Evolutionary conservation across 2,888 invertebrate species (phyloP), one percentile per base, ranked within the genome.

Genomic region (Drosophila maculinotata): DNA sequence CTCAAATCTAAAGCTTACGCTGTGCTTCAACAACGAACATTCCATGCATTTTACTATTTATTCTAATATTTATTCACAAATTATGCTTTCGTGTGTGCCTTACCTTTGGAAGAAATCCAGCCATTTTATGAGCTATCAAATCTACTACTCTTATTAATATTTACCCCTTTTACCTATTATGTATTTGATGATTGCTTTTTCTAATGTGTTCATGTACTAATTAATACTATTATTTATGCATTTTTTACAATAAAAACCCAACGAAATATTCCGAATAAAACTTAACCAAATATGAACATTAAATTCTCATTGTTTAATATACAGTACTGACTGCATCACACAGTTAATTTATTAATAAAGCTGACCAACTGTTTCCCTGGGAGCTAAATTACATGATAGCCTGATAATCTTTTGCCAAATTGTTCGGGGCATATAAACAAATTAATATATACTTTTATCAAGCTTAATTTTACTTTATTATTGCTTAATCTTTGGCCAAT

Each of bases 401-500:
- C n/a, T n/a, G n/a, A n/a, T n/a, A n/a, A n/a, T n/a, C n/a, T n/a
- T n/a, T n/a, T n/a, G n/a, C n/a, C n/a, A n/a, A n/a, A n/a, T n/a
- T n/a, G n/a, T n/a, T n/a, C n/a, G n/a, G n/a, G n/a, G 20, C 33
- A 30, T n/a, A n/a, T 7, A 12, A 12, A 20, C 10, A n/a, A 10
- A 3, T 10, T 12, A 23, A 23, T 2, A 20, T 20, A 15, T 1
- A 3, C 1, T n/a, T 36, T 33, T 9, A 41, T 51, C 20, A 25
- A 8, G 30, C 85, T 74, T 79, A 83, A 56, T 59, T 63, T 12
- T 74, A 84, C 25, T 71, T 80, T 76, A 69, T 82, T 87, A 80
- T 84, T 85, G 81, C 80, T 85, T 80, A 87, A 82, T 89, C 89
- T 89, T 89, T 89, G 89, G 89, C 88, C 87, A 87, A 88, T 79